Base-by-base conservation (phyloP, 2,113 vertebrate genomes). In the Poicephalus meyeri region DNA sequence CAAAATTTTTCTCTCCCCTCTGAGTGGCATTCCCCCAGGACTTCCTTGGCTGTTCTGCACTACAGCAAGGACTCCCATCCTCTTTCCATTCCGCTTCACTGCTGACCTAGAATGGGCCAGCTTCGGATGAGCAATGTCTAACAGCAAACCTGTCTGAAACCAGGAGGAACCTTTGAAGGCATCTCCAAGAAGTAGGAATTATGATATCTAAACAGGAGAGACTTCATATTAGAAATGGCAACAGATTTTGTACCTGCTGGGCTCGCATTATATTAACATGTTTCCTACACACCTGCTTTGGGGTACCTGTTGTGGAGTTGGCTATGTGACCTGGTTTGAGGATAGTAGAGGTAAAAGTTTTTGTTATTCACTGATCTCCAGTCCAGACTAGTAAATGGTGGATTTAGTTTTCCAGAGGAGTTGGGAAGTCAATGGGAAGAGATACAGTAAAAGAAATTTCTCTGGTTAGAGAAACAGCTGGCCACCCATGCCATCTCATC, bases 401-500 rank as follows among this genome's bases (percentile, higher is more conserved):
- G 46, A 23, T 63, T 66, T 35, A 37, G 6, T 46, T 74, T 87
- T 91, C 35, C 19, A 39, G 47, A 50, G 28, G 28, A 84, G 6
- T 37, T 60, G 11, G 21, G 41, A 81, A 44, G 25, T 84, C 25
- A 46, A 25, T 66, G 47, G 53, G 26, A 86, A 50, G 55, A 71
- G 18, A 4, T 66, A 33, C 31, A 78, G 50, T 37, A 53, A 26
- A 86, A 66, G 10, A 20, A 23, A 21, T 11, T 19, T 33, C 11
- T 52, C 28, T 29, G 66, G 18, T 64, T 64, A 47, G n/a, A 82
- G 47, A 29, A 39, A 7, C 29, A 73, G 15, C 17, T 69, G 53
- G 37, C 41, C 12, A 18, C 31, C 28, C 1, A 0, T 71, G 21
- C 20, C 79, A 77, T 46, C n/a, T 21, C 1, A 1, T 35, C 4